Evolutionary conservation across 2,888 invertebrate species (phyloP).

Genomic region (Drosophila acutilabella): DNA sequence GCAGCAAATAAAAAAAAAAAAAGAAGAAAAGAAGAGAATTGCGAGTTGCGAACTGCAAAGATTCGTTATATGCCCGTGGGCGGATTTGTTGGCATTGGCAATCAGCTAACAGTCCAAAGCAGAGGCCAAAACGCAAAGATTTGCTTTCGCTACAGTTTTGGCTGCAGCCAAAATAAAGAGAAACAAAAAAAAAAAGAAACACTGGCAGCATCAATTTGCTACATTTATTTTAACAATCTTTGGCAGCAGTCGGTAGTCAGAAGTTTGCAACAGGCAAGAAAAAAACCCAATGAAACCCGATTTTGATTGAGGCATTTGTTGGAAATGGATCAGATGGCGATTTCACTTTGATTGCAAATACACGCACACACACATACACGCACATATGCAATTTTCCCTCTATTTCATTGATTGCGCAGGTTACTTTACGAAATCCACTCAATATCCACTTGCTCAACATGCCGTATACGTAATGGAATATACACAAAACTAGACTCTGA

Average conservation of each 20-base stretch:
- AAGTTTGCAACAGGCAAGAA: conserved; percentile 27
- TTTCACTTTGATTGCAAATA: conserved; percentile 44
- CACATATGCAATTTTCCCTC: background rate
- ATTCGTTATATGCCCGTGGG: conserved; percentile 23
- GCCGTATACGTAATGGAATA: conserved; percentile 38
- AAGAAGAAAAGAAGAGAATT: background rate
- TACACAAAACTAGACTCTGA: background rate
- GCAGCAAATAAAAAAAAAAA: conserved; percentile 36
- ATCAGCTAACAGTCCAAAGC: conserved; percentile 45
- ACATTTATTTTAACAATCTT: conserved; percentile 61
- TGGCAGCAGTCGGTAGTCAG: conserved; percentile 20
- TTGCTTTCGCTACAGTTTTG: conserved; percentile 32
- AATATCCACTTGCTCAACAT: conserved; percentile 25
- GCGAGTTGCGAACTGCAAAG: conserved; percentile 15
- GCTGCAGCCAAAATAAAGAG: conserved; percentile 25
- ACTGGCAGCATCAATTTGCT: conserved; percentile 43
- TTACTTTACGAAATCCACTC: conserved; percentile 18
- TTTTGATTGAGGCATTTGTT: conserved; percentile 56
- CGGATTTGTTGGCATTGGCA: conserved; percentile 53
- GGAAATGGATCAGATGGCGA: conserved; percentile 55
- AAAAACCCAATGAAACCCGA: conserved; percentile 33
- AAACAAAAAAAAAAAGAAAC: conserved; percentile 15
- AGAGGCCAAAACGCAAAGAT: conserved; percentile 47
- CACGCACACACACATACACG: background rate
- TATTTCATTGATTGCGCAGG: conserved; percentile 30